A percentile compares a stretch with the other conserved stretches of the same genome.
Conservation (phyloP, 1,140 invertebrate species). For the Zaprionus inermis region DNA sequence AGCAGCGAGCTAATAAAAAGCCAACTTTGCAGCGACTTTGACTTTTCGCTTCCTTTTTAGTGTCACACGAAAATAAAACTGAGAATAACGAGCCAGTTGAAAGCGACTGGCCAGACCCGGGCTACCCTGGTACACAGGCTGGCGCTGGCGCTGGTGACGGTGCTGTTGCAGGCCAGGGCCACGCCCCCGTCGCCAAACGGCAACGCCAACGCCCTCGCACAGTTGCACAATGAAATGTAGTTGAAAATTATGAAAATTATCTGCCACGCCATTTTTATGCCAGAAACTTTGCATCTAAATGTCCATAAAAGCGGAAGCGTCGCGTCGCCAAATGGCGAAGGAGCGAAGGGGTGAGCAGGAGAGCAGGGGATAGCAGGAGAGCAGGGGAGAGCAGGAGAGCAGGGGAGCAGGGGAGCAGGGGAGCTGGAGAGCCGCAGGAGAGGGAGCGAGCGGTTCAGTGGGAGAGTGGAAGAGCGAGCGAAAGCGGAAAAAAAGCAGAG, state of each 20-base stretch:
- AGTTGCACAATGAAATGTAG: slow-evolving; percentile 77
- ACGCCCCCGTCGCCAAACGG: slow-evolving; percentile 38
- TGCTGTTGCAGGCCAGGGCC: slow-evolving; percentile 19
- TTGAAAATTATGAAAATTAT: slow-evolving; percentile 82
- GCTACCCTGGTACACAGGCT: no score
- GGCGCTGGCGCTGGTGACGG: no score
- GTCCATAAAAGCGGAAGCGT: slow-evolving; percentile 76
- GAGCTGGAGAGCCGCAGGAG: neutral
- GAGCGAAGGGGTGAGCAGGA: neutral
- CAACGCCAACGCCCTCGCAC: slow-evolving; percentile 51
- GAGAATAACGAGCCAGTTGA: slow-evolving; percentile 66
- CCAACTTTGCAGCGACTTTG: slow-evolving; percentile 65
- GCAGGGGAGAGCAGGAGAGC: slow-evolving; percentile 5
- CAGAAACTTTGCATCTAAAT: slow-evolving; percentile 81
- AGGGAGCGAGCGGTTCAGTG: neutral
- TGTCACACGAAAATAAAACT: slow-evolving; percentile 73
- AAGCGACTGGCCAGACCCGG: slow-evolving; percentile 39
- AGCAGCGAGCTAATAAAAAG: slow-evolving; percentile 64
- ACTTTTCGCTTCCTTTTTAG: slow-evolving; percentile 67
- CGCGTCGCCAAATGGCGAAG: slow-evolving; percentile 53
- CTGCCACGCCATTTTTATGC: slow-evolving; percentile 78
- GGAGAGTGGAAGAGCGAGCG: neutral
- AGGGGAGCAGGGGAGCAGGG: neutral
- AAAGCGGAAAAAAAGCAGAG: slow-evolving; percentile 17
- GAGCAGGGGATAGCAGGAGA: neutral